phyloP scores from a whole-genome alignment of 2,797 vertebrate genomes.

The Allobates femoralis region DNA sequence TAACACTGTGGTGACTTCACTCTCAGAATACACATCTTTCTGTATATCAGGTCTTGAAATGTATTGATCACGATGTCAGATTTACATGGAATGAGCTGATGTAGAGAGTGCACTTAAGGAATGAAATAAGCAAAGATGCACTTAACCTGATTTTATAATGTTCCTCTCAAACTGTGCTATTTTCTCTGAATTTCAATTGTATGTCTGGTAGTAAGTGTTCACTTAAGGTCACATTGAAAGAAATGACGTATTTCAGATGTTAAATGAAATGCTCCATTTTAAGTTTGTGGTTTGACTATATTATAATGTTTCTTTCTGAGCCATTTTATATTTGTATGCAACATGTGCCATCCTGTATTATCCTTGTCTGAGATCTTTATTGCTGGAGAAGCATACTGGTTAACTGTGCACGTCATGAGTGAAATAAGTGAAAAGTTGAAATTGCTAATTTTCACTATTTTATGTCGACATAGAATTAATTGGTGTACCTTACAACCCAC shows the following conservation, averaged over 20 bases:
- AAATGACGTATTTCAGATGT: conserved; percentile 52
- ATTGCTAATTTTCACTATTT: not conserved
- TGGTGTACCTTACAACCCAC: not conserved
- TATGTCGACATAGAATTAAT: not conserved
- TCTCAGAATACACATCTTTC: conserved; percentile 48
- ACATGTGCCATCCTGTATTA: not conserved
- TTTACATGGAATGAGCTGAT: conserved; percentile 62
- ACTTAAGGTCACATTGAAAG: conserved; percentile 62
- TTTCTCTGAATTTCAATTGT: conserved; percentile 63
- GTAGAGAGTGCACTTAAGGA: conserved; percentile 60
- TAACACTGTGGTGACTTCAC: conserved; percentile 56
- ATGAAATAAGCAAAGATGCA: conserved; percentile 63
- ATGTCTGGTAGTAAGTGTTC: conserved; percentile 59
- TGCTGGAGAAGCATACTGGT: not conserved
- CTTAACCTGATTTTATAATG: conserved; percentile 65
- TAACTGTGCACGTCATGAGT: not conserved
- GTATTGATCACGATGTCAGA: conserved; percentile 63
- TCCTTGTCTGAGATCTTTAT: not conserved
- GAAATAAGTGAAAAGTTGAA: not conserved
- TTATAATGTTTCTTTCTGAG: conserved; percentile 6
- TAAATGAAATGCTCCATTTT: not conserved
- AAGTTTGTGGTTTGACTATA: conserved; percentile 19
- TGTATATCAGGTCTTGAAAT: conserved; percentile 57
- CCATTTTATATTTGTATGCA: not conserved
- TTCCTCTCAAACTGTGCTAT: conserved; percentile 59